These are phyloP conservation scores for Pissodes strobi DNA, from an alignment of 1,140 invertebrate species.

Conservation along the genomic window DNA sequence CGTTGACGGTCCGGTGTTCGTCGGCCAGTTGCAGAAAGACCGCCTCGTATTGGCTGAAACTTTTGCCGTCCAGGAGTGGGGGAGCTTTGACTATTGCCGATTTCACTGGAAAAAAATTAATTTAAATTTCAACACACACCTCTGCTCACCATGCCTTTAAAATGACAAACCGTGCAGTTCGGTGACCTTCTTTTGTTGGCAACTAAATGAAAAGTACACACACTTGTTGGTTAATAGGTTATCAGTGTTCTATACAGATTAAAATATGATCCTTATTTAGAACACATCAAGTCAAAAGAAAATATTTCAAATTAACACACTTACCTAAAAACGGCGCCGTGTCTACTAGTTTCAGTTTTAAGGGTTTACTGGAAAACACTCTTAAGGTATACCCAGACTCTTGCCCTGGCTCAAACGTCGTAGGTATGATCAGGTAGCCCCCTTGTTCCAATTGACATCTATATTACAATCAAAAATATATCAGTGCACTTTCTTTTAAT, in stretches of 20 bases:
- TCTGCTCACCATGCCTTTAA: no score
- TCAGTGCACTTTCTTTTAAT: no score
- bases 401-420: constrained; percentile 89
- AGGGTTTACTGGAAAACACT: constrained; percentile 79
- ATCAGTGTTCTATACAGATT: no score
- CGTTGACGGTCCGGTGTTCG: constrained; percentile 85
- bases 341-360: constrained; percentile 84
- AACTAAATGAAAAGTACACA: no score
- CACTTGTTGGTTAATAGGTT: no score
- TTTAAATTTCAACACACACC: no score
- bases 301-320: background rate
- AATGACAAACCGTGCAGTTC: no score
- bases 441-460: constrained; percentile 82
- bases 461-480: constrained; percentile 41
- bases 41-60: constrained; percentile 84
- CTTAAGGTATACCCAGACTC: constrained; percentile 84
- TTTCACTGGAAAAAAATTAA: constrained; percentile 64
- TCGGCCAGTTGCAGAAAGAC: constrained; percentile 89
- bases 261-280: background rate
- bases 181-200: no score
- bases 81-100: constrained; percentile 75
- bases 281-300: no score
- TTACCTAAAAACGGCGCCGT: constrained; percentile 64
- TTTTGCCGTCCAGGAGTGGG: constrained; percentile 68
- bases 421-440: constrained; percentile 84